These are phyloP conservation scores for Pavo muticus DNA, from an alignment of 2,113 vertebrate species.

Conservation along the genomic window DNA sequence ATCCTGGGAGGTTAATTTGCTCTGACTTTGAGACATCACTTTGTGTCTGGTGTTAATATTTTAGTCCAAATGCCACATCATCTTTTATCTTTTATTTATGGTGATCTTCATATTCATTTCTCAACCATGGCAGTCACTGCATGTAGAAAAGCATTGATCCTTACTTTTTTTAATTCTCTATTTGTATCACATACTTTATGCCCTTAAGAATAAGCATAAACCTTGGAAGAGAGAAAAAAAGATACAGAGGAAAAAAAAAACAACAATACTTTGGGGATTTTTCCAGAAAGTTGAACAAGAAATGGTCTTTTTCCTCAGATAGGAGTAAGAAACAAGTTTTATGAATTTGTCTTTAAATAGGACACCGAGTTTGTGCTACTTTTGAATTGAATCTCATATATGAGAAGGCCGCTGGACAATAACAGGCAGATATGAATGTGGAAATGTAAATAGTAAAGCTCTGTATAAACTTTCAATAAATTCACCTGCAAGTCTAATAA, in stretches of 20 bases:
- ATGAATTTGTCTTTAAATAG: not conserved
- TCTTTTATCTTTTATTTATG: conserved; percentile 81
- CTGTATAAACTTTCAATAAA: not conserved
- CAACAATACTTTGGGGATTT: not conserved
- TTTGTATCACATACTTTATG: conserved; percentile 43
- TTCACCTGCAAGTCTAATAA: not conserved
- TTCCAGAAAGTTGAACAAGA: conserved; percentile 18
- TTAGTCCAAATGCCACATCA: conserved; percentile 68
- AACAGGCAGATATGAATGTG: not conserved
- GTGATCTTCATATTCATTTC: conserved; percentile 78
- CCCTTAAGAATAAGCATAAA: conserved; percentile 30
- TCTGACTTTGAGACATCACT: conserved; percentile 63
- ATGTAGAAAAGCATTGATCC: conserved; percentile 60
- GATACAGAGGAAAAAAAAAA: not conserved
- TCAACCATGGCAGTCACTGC: conserved; percentile 63
- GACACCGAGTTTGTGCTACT: not conserved
- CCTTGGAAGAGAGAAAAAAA: not conserved
- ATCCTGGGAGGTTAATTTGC: conserved; percentile 61
- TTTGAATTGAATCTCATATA: conserved; percentile 2
- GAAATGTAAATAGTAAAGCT: not conserved
- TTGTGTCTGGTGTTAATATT: conserved; percentile 72
- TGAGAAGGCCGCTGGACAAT: not conserved
- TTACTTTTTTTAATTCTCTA: conserved; percentile 24
- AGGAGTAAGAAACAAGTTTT: conserved; percentile 12
- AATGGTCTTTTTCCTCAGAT: not conserved